Conservation (phyloP, 2,113 vertebrate genomes). For the Plecotus auritus region DNA sequence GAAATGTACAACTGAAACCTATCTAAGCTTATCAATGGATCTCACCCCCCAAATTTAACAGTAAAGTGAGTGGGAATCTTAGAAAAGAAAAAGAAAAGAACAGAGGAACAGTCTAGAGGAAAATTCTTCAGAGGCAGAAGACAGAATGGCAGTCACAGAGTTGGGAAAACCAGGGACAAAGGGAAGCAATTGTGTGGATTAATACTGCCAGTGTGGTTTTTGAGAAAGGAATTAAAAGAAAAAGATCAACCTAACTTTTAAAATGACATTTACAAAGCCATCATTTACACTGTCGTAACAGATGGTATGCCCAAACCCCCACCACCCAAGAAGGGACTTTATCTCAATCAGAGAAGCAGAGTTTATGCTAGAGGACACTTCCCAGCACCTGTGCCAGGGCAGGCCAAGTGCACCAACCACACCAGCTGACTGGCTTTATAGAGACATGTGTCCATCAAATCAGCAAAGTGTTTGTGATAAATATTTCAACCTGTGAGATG, state of each 20-base stretch:
- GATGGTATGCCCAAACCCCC: constrained; percentile 27
- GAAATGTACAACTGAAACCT: not conserved
- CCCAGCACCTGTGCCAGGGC: not conserved
- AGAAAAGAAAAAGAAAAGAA: not conserved
- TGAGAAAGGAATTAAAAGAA: not conserved
- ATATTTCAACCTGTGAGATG: constrained; percentile 48
- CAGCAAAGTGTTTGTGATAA: constrained; percentile 40
- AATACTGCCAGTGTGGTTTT: not conserved
- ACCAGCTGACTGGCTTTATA: constrained; percentile 26
- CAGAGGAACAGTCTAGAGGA: not conserved
- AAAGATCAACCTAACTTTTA: not conserved
- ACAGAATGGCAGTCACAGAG: not conserved
- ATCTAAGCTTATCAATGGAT: not conserved
- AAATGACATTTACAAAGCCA: not conserved
- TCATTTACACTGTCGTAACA: not conserved
- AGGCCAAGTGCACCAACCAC: constrained; percentile 23
- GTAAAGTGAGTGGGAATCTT: not conserved
- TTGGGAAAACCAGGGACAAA: not conserved
- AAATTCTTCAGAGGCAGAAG: not conserved
- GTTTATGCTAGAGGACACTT: constrained; percentile 48
- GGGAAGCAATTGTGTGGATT: not conserved
- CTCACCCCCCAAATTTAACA: not conserved
- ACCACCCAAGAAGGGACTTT: constrained; percentile 31
- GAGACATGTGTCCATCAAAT: not conserved
- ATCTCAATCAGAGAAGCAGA: constrained; percentile 51